Conservation (phyloP, 1,140 invertebrate species). For the Venturia canescens region DNA sequence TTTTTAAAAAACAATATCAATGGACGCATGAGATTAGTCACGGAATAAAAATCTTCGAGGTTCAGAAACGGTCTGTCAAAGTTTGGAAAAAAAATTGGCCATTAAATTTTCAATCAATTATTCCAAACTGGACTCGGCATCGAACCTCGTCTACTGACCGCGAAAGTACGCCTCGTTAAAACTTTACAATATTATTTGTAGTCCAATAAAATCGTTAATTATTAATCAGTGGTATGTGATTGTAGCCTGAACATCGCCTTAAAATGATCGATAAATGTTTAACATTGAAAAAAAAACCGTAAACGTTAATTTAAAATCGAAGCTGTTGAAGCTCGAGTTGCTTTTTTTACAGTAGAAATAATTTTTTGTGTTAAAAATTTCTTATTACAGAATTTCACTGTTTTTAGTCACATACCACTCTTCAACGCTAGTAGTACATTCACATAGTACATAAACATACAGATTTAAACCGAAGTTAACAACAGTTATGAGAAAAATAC, state of each 20-base stretch:
- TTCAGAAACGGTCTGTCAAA: not conserved
- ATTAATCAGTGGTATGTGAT: constrained; percentile 28
- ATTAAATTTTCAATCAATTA: not conserved
- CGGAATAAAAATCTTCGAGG: not conserved
- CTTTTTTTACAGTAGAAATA: too few relatives aligned
- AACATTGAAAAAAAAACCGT: not conserved
- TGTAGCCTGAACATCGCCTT: not conserved
- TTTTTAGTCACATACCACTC: constrained; percentile 20
- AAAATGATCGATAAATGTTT: not conserved
- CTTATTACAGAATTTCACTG: not conserved
- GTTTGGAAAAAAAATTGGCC: constrained; percentile 6
- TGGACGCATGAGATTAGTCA: not conserved
- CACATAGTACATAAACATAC: not conserved
- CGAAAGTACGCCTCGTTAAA: not conserved
- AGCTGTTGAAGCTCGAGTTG: too few relatives aligned
- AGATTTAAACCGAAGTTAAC: constrained; percentile 22
- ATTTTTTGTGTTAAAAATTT: not conserved
- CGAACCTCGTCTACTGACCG: not conserved
- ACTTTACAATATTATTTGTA: not conserved
- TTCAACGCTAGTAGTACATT: not conserved
- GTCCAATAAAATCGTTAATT: not conserved
- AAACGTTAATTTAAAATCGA: not conserved
- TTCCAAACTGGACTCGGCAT: not conserved
- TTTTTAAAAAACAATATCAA: not conserved
- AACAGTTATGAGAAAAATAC: not conserved